Evolutionary conservation across 2,797 vertebrate genomes (phyloP).

Genomic region (Pteronotus mesoamericanus): DNA sequence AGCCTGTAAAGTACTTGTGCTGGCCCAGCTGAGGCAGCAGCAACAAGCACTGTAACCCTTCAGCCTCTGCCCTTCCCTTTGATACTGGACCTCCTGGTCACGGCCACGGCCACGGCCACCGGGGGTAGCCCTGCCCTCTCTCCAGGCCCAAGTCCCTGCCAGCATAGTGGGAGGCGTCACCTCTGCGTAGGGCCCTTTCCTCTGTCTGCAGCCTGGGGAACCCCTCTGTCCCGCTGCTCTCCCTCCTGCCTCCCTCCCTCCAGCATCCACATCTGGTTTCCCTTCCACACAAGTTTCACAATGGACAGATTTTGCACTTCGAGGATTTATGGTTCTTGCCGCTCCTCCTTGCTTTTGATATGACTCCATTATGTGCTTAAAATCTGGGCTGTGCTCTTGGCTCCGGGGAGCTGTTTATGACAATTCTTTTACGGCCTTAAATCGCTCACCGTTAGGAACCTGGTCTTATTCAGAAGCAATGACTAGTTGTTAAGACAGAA

Average conservation of each 20-base stretch:
- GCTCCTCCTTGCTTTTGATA: slow-evolving; percentile 76
- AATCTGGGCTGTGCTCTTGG: slow-evolving; percentile 69
- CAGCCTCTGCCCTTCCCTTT: background rate
- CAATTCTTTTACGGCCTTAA: slow-evolving; percentile 75
- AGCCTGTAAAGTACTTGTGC: background rate
- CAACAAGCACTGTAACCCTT: background rate
- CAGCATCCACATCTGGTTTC: slow-evolving; percentile 76
- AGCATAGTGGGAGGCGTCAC: background rate
- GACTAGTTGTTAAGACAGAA: slow-evolving; percentile 56
- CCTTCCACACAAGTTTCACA: slow-evolving; percentile 75
- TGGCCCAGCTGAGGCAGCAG: background rate
- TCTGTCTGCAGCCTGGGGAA: background rate
- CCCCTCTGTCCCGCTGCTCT: background rate
- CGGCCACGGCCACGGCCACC: background rate
- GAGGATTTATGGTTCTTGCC: slow-evolving; percentile 75
- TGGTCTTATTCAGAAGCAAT: slow-evolving; percentile 61
- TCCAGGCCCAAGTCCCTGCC: background rate
- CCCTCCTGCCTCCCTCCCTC: slow-evolving; percentile 8
- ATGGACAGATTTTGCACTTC: slow-evolving; percentile 70
- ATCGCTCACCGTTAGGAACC: slow-evolving; percentile 69
- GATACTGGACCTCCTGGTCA: background rate
- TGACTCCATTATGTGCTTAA: slow-evolving; percentile 80
- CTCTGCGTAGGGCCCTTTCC: background rate
- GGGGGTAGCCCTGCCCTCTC: background rate
- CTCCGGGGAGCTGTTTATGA: slow-evolving; percentile 76